Percentiles rank a stretch among this genome's conserved stretches.
Evolutionary conservation across 64 coral and sea anemone genomes (phyloP).

Genomic region (Stylophora pistillata): DNA sequence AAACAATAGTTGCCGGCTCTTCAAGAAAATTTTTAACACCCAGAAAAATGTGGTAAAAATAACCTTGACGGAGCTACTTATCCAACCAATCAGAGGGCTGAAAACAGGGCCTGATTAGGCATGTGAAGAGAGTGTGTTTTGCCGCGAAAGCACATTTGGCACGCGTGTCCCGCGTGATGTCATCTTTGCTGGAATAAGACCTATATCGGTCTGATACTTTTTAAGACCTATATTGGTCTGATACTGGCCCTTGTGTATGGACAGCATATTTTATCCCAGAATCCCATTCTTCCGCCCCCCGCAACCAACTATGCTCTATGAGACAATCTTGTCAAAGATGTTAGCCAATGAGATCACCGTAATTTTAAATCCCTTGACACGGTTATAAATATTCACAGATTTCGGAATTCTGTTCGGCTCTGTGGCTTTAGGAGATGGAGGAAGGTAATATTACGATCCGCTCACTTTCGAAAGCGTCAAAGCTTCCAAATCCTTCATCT

Average conservation of each 20-base stretch:
- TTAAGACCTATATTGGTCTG: background rate
- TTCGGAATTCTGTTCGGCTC: slow-evolving; percentile 23
- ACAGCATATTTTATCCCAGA: background rate
- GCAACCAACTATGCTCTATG: too few species aligned
- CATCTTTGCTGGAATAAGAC: background rate
- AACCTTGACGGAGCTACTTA: slow-evolving; percentile 15
- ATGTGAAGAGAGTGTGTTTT: background rate
- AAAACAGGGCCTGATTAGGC: slow-evolving; percentile 27
- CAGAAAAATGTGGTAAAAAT: slow-evolving; percentile 36
- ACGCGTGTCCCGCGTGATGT: background rate
- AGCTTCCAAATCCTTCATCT: background rate
- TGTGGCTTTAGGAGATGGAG: slow-evolving; percentile 7
- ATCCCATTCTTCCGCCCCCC: background rate
- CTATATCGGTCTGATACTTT: background rate
- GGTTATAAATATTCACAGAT: slow-evolving; percentile 50
- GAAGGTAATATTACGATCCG: slow-evolving; percentile 16
- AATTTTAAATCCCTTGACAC: slow-evolving; percentile 38
- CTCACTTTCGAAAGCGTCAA: slow-evolving; percentile 27
- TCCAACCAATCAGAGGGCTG: slow-evolving; percentile 25
- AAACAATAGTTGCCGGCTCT: slow-evolving; percentile 1
- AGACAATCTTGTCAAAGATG: background rate
- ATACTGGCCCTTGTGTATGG: background rate
- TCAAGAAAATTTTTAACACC: background rate
- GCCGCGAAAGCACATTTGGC: background rate
- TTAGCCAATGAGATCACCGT: slow-evolving; percentile 30